Base-by-base conservation (phyloP, 2,797 vertebrate genomes). In the Florisuga fusca region DNA sequence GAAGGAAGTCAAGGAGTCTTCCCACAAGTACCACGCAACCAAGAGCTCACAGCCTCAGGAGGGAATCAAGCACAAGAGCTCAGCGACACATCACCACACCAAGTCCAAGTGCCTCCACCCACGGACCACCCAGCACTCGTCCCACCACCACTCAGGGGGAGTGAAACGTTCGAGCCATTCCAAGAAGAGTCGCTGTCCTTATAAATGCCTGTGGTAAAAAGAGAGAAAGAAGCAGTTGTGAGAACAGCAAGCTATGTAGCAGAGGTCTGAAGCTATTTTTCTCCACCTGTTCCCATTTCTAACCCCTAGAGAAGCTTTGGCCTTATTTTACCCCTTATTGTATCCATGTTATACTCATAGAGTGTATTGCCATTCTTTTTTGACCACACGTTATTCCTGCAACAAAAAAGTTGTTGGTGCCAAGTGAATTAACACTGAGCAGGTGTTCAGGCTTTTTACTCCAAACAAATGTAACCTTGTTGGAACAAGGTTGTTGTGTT, bases 161-260 rank as follows among this genome's bases (percentile, higher is more conserved):
- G 9, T 1, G 31, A 95, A 96, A 13, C 88, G 77, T 19, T 94
- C 90, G 0, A 33, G 91, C 5, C 94, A 93, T 51, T 0, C 73
- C 87, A 96, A 93, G 81, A 96, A 90, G 72, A 93, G 63, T 2
- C 76, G 93, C 36, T 82, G 83, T 13, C 9, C 55, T 18, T 54
- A 93, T 1, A 95, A 57, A 48, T 96, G 96, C 16, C 71, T 96
- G 34, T 96, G 96, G 10, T 96, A 46, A 46, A 46, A 46, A 46
- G 20, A 18, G 45, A 46, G 45, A 46, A 20, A 46, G 36, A 11
- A 26, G 26, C 4, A 15, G 9, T 2, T 4, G 18, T 31, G 36
- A 18, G 43, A n/a, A 15, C 48, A 54, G 34, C 68, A 20, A 78
- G 51, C 31, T 2, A 3, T 2, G 51, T 53, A 73, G 34, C 25